Conservation (phyloP, 64 coral and sea anemone species). For the Pocillopora damicornis region DNA sequence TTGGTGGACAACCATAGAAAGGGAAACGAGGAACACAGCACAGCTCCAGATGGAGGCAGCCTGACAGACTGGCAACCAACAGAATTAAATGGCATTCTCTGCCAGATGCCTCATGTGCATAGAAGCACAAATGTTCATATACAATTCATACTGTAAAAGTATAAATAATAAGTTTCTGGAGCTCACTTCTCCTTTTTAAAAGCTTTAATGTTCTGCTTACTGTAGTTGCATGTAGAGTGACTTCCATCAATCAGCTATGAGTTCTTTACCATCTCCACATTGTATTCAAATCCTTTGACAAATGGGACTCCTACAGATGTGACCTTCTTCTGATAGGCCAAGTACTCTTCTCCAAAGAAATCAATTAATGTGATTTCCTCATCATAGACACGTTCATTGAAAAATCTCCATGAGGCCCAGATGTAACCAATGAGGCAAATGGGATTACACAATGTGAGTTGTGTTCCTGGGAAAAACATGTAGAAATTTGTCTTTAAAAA, state of each 20-base stretch:
- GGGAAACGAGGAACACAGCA: too few species aligned
- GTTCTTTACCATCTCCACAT: neutral
- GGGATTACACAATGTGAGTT: slow-evolving; percentile 80
- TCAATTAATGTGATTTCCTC: slow-evolving; percentile 74
- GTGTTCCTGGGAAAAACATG: slow-evolving; percentile 65
- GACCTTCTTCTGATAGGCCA: slow-evolving; percentile 87
- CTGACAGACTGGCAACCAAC: too few species aligned
- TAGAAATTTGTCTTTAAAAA: neutral
- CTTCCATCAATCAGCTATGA: neutral
- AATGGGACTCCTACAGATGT: slow-evolving; percentile 79
- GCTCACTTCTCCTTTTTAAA: neutral
- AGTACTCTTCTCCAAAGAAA: slow-evolving; percentile 89
- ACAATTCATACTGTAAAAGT: too few species aligned
- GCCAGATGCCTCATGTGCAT: too few species aligned
- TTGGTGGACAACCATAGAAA: too few species aligned
- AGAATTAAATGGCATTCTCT: too few species aligned
- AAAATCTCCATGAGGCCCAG: slow-evolving; percentile 91
- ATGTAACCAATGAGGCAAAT: slow-evolving; percentile 76
- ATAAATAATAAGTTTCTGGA: too few species aligned
- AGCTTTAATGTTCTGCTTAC: neutral
- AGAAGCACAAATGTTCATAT: too few species aligned
- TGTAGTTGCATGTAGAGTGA: neutral
- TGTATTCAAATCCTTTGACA: slow-evolving; percentile 60
- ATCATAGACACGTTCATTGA: slow-evolving; percentile 80
- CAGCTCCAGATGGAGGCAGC: too few species aligned